Base-by-base conservation (phyloP, 2,888 invertebrate genomes). In the Chouioia cunea region DNA sequence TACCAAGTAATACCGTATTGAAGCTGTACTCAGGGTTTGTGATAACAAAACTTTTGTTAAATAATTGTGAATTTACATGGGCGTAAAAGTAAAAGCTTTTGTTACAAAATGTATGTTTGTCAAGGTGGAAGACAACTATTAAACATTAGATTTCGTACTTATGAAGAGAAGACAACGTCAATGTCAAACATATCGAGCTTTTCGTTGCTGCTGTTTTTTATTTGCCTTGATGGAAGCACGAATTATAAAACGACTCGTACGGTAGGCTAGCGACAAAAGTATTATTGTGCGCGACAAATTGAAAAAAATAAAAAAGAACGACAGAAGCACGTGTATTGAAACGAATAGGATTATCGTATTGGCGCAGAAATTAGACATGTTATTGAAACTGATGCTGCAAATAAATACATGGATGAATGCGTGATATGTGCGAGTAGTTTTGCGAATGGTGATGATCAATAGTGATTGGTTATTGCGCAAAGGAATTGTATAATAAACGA, bases 401-500 rank as follows among this genome's bases (percentile, higher is more conserved):
- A 15, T 1, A 56, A 62, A 47, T 16, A 20, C 60, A 65, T 23
- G 52, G 62, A 16, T 22, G 65, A 62, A 57, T 68, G 62, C 22
- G 47, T 58, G 16, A 20, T 65, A 65, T 12, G 47, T 50, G 20
- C 12, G 43, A 46, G 65, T 63, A 52, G 27, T 27, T 62, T 54
- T 47, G 50, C 27, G 62, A 43, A 62, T 46, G 27, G 65, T 58
- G 64, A 57, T 18, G 23, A 63, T 52, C 8, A 22, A 54, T 57
- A 27, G 59, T 53, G 64, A 65, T 65, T 60, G 67, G 58, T 57
- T 56, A 56, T 65, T 66, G 65, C 47, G 53, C 54, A 48, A 67
- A 46, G 65, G 58, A 73, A 71, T 73, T 73, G 68, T 68, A 68
- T 64, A 71, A 62, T 71, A 70, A 73, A 73, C 58, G 20, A 56